Evolutionary conservation across 64 coral and sea anemone genomes (phyloP).

Genomic region (Porites australiensis): DNA sequence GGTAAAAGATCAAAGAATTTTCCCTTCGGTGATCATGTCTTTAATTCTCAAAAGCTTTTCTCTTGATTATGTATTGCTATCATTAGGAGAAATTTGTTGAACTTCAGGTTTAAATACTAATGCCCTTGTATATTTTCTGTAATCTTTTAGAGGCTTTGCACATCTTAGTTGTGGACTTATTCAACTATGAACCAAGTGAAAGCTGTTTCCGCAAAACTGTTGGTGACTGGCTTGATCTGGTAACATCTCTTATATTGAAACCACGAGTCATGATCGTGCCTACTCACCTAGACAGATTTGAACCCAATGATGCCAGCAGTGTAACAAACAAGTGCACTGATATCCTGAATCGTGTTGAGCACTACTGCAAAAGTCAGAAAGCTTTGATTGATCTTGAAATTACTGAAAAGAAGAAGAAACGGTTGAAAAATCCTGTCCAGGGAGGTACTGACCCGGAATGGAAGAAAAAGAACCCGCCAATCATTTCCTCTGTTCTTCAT

Average conservation of each 20-base stretch:
- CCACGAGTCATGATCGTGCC: constrained; percentile 86
- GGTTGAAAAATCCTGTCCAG: neutral
- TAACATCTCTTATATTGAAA: constrained; percentile 72
- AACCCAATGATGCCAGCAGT: neutral
- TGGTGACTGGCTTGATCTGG: constrained; percentile 88
- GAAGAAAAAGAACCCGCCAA: constrained; percentile 56
- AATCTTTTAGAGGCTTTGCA: constrained; percentile 66
- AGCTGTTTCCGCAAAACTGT: constrained; percentile 75
- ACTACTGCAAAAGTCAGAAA: constrained; percentile 34
- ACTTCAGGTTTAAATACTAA: neutral
- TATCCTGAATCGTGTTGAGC: constrained; percentile 62
- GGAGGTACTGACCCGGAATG: constrained; percentile 29
- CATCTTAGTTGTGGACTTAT: constrained; percentile 84
- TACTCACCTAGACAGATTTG: constrained; percentile 84
- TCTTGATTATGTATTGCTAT: no score
- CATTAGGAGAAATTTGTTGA: neutral
- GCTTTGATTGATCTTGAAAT: constrained; percentile 67
- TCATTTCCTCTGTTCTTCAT: constrained; percentile 75
- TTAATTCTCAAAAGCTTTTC: no score
- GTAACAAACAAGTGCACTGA: constrained; percentile 72
- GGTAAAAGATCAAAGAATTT: no score
- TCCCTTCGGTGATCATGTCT: no score
- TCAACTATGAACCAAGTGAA: constrained; percentile 59
- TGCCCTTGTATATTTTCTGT: neutral
- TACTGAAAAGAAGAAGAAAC: constrained; percentile 44